These are phyloP conservation scores for Axea sp. DNA, from an alignment of 2,888 invertebrate genomes.

Conservation along the genomic window DNA sequence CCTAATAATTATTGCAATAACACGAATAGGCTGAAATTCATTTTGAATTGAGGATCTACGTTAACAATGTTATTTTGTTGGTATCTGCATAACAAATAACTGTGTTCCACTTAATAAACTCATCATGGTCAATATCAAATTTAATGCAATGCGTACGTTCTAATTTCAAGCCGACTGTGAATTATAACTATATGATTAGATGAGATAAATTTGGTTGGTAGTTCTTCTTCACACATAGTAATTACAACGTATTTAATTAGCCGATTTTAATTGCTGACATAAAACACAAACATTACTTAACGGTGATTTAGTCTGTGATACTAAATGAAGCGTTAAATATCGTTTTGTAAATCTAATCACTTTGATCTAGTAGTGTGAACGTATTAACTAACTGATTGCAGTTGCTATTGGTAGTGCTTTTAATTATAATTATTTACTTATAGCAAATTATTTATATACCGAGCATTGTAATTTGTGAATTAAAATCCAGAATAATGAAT, in stretches of 20 bases:
- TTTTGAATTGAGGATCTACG: neutral
- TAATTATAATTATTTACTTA: no score
- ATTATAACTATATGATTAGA: conserved; percentile 2
- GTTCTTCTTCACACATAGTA: neutral
- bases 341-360: conserved; percentile 23
- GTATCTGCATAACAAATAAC: conserved; percentile 25
- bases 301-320: neutral
- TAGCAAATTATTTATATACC: no score
- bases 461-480: no score
- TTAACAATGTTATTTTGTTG: conserved; percentile 10
- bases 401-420: no score
- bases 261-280: conserved; percentile 7
- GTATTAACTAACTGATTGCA: neutral
- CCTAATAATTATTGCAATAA: conserved; percentile 9
- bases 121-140: conserved; percentile 9
- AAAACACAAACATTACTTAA: conserved; percentile 16
- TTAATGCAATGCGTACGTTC: neutral
- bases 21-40: neutral
- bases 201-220: conserved; percentile 13
- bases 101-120: conserved; percentile 14
- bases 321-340: conserved; percentile 25
- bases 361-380: conserved; percentile 8
- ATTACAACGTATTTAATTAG: conserved; percentile 4
- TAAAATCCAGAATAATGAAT: no score
- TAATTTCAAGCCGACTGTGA: neutral